A percentile compares a stretch with the other conserved stretches of the same genome.
Evolutionary conservation across 1,140 invertebrate species (phyloP).

Genomic region (Micrasema longulum): DNA sequence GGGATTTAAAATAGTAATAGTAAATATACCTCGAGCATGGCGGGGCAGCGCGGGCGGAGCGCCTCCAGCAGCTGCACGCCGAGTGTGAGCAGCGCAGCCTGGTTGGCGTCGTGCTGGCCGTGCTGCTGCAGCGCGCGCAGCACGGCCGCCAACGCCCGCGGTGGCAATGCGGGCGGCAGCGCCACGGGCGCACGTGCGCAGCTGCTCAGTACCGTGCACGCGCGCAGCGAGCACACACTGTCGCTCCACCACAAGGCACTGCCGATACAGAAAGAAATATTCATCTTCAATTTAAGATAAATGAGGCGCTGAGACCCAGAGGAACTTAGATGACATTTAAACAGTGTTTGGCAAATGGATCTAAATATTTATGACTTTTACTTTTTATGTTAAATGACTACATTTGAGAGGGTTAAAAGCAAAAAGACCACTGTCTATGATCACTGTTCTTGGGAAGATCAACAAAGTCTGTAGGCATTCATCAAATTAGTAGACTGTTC

Average conservation of each 20-base stretch:
- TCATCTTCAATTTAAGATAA: too few species aligned
- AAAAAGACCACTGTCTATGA: too few species aligned
- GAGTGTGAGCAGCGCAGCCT: slow-evolving; percentile 76
- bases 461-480: too few species aligned
- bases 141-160: slow-evolving; percentile 75
- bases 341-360: too few species aligned
- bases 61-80: slow-evolving; percentile 85
- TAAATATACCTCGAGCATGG: slow-evolving; percentile 72
- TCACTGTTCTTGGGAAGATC: too few species aligned
- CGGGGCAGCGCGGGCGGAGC: slow-evolving; percentile 79
- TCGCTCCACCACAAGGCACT: slow-evolving; percentile 90
- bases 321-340: too few species aligned
- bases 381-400: too few species aligned
- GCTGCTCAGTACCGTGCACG: slow-evolving; percentile 73
- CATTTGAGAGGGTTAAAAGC: too few species aligned
- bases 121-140: slow-evolving; percentile 79
- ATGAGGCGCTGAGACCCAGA: too few species aligned
- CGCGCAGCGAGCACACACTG: slow-evolving; percentile 81
- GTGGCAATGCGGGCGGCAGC: slow-evolving; percentile 80
- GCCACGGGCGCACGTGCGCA: slow-evolving; percentile 59
- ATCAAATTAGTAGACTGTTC: too few species aligned
- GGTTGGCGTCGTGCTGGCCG: slow-evolving; percentile 88
- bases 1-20: background rate
- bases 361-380: too few species aligned
- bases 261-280: too few species aligned